Percentiles rank a stretch among this genome's conserved stretches.
Conservation (phyloP, 2,797 vertebrate genomes). For the Tachyglossus aculeatus region DNA sequence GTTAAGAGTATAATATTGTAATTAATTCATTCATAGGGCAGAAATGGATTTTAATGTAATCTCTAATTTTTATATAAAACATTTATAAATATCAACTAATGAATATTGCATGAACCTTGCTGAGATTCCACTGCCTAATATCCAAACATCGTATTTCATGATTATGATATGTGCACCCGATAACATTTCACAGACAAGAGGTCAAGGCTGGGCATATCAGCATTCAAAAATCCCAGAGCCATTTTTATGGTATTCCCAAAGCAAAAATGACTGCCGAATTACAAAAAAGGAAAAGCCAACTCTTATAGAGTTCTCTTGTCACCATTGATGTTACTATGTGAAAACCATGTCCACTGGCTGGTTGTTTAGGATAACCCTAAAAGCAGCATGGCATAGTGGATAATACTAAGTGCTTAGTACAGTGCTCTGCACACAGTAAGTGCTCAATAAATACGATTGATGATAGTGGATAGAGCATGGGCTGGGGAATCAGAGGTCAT, state of each 20-base stretch:
- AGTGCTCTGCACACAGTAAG: too few relatives aligned
- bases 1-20: constrained; percentile 42
- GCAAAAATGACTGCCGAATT: not conserved
- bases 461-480: too few relatives aligned
- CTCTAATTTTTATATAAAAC: constrained; percentile 55
- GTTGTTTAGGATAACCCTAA: too few relatives aligned
- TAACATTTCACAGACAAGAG: constrained; percentile 50
- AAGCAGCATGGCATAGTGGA: too few relatives aligned
- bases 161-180: constrained; percentile 48
- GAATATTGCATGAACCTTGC: constrained; percentile 49
- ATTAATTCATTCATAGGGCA: constrained; percentile 43
- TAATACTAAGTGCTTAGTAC: too few relatives aligned
- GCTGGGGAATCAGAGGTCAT: too few relatives aligned
- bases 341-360: too few relatives aligned
- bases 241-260: constrained; percentile 30
- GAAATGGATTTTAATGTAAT: constrained; percentile 50
- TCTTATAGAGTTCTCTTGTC: not conserved
- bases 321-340: not conserved
- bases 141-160: constrained; percentile 57
- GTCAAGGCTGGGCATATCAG: constrained; percentile 45
- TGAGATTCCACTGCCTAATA: constrained; percentile 25
- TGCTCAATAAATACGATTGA: too few relatives aligned
- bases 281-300: not conserved
- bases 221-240: constrained; percentile 29
- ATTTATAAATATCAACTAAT: constrained; percentile 60